Evolutionary conservation across 2,113 vertebrate species (phyloP).

Genomic region (Psilopogon haemacephalus): DNA sequence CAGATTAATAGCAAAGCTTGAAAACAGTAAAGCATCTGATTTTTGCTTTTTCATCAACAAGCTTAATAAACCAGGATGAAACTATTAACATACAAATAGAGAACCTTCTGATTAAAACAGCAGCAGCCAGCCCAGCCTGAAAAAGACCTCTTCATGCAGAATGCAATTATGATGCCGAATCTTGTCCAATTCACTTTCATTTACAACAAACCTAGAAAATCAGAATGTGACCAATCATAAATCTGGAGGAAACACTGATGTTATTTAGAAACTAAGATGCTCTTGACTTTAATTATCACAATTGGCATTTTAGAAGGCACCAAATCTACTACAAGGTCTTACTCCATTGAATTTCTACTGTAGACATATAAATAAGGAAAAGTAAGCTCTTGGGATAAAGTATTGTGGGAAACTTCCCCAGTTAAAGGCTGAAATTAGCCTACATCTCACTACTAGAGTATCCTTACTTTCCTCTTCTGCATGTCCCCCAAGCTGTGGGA

Average conservation of each 20-base stretch:
- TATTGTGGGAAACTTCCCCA: neutral
- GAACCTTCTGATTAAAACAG: conserved; percentile 78
- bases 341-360: neutral
- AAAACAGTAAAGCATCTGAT: conserved; percentile 73
- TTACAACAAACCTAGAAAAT: conserved; percentile 63
- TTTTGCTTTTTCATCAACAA: conserved; percentile 75
- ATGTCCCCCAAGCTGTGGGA: neutral
- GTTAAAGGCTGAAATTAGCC: neutral
- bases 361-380: neutral
- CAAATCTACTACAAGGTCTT: neutral
- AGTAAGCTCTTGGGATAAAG: neutral
- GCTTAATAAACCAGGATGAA: conserved; percentile 75
- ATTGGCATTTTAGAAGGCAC: neutral
- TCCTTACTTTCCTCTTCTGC: neutral
- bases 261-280: neutral
- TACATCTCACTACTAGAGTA: neutral
- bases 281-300: neutral
- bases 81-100: conserved; percentile 83
- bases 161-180: conserved; percentile 68
- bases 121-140: conserved; percentile 54
- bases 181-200: conserved; percentile 53
- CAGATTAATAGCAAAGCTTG: conserved; percentile 70
- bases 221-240: conserved; percentile 49
- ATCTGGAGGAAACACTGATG: neutral
- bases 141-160: conserved; percentile 63